Evolutionary conservation across 2,113 vertebrate genomes (phyloP).

Genomic region (Rhinoderma darwinii): DNA sequence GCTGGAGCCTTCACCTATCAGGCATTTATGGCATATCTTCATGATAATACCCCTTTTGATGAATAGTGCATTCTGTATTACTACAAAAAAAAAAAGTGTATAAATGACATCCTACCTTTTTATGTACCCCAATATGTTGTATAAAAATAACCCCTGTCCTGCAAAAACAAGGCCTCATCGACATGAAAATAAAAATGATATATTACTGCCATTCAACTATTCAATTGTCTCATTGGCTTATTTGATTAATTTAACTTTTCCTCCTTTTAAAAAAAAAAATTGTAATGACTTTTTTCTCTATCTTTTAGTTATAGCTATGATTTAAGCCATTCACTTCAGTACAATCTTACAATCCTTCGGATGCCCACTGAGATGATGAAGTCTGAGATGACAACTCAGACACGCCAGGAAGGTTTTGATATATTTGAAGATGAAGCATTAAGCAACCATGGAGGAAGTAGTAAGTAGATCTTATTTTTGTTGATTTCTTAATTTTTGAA

Average conservation of each 20-base stretch:
- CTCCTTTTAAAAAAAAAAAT: background rate
- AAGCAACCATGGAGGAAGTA: conserved; percentile 81
- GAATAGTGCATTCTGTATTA: too few relatives aligned
- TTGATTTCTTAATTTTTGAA: background rate
- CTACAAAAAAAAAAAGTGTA: too few relatives aligned
- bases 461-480: conserved; percentile 66
- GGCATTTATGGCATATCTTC: too few relatives aligned
- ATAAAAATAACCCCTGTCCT: too few relatives aligned
- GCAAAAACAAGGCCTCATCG: too few relatives aligned
- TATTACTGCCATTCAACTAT: too few relatives aligned
- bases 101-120: too few relatives aligned
- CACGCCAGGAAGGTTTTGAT: conserved; percentile 90
- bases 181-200: too few relatives aligned
- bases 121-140: too few relatives aligned
- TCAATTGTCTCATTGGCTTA: too few relatives aligned
- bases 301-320: conserved; percentile 93
- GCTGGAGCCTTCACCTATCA: too few relatives aligned
- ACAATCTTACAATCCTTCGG: conserved; percentile 89
- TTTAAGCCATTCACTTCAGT: conserved; percentile 95
- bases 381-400: conserved; percentile 75
- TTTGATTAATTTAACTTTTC: background rate
- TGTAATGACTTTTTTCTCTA: background rate
- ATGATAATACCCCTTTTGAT: too few relatives aligned
- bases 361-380: conserved; percentile 83
- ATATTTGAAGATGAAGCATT: conserved; percentile 98